Percentiles rank a stretch among this genome's conserved stretches.
Conservation (phyloP, 2,113 vertebrate species). For the Thermophis baileyi region DNA sequence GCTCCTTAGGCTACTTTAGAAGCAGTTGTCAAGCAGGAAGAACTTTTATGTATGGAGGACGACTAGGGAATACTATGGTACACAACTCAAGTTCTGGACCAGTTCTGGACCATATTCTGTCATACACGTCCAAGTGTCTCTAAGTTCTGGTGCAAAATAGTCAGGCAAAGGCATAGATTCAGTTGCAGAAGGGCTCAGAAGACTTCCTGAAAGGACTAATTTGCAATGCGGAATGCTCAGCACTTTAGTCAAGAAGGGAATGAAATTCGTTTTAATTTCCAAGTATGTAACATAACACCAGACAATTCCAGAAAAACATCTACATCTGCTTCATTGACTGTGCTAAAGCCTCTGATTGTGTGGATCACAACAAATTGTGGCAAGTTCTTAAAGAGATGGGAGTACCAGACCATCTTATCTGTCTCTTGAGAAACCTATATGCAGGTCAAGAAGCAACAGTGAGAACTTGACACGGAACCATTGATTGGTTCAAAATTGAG, state of each 20-base stretch:
- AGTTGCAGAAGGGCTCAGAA: not conserved
- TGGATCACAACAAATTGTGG: too few species aligned
- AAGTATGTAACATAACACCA: not conserved
- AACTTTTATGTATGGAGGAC: not conserved
- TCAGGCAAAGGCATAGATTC: not conserved
- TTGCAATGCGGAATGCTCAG: not conserved
- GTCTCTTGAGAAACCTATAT: too few species aligned
- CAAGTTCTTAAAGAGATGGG: too few species aligned
- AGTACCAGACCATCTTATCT: too few species aligned
- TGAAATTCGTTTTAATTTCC: not conserved
- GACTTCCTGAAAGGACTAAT: not conserved
- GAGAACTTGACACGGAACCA: too few species aligned
- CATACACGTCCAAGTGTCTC: not conserved
- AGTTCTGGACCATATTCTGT: not conserved
- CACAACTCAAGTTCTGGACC: constrained; percentile 22
- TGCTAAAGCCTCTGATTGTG: too few species aligned
- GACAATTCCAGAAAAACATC: too few species aligned
- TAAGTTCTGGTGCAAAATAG: not conserved
- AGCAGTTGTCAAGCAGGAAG: not conserved
- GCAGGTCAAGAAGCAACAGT: too few species aligned
- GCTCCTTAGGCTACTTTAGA: rapidly evolving
- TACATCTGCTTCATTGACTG: too few species aligned
- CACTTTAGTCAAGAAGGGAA: not conserved
- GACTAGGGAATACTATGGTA: rapidly evolving
- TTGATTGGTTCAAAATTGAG: too few species aligned